Percentiles rank a stretch among this genome's conserved stretches.
phyloP scores from a whole-genome alignment of 2,113 vertebrate species.

The Tor tambroides region DNA sequence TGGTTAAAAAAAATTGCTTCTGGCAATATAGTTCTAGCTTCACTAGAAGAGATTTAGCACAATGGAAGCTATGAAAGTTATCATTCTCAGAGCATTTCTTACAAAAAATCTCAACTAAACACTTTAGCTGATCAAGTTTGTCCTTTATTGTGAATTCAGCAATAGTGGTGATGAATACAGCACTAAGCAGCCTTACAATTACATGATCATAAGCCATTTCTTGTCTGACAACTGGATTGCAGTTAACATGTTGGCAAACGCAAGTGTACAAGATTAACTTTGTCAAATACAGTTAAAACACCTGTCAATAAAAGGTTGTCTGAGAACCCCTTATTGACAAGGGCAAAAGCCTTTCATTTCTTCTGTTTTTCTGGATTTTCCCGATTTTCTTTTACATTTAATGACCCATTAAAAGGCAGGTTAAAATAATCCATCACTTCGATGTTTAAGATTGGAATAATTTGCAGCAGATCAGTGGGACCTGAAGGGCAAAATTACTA shows the following conservation, averaged over 20 bases:
- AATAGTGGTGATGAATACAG: constrained; percentile 70
- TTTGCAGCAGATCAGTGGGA: constrained; percentile 8
- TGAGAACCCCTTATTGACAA: constrained; percentile 46
- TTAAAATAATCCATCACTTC: constrained; percentile 33
- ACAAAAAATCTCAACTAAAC: not conserved
- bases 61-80: not conserved
- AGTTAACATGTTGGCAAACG: constrained; percentile 47
- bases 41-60: not conserved
- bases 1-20: no score
- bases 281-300: constrained; percentile 49
- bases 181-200: constrained; percentile 64
- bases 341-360: constrained; percentile 52
- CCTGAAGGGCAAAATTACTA: constrained; percentile 32
- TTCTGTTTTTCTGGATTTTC: not conserved
- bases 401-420: constrained; percentile 45
- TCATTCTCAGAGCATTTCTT: not conserved
- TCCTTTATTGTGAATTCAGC: constrained; percentile 79
- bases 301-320: constrained; percentile 50
- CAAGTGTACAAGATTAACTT: constrained; percentile 15
- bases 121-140: constrained; percentile 67
- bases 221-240: constrained; percentile 51
- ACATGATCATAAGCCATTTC: constrained; percentile 62
- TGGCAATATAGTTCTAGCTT: no score
- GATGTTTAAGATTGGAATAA: constrained; percentile 11
- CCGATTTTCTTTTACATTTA: not conserved